These are phyloP conservation scores for Kryptolebias marmoratus DNA, from an alignment of 2,113 vertebrate genomes.

Conservation along the genomic window DNA sequence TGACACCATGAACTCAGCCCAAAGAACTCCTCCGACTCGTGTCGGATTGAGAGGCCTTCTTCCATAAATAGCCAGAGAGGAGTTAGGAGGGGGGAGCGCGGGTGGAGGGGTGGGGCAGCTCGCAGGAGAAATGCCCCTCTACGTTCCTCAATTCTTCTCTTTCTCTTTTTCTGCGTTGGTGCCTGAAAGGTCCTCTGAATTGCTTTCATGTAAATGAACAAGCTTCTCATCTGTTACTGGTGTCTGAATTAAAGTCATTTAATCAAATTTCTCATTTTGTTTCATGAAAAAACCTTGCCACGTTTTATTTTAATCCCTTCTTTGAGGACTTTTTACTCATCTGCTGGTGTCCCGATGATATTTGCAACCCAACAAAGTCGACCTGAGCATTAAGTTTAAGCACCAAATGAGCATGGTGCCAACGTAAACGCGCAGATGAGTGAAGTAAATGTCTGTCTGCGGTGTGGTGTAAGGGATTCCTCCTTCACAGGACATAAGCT, in stretches of 20 bases:
- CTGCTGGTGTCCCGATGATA: no score
- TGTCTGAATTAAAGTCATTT: no score
- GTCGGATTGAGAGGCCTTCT: slow-evolving; percentile 64
- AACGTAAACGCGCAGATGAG: slow-evolving; percentile 28
- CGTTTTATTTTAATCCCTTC: not conserved
- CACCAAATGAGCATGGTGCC: slow-evolving; percentile 1
- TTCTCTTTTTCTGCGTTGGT: slow-evolving; percentile 29
- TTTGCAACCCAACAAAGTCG: not conserved
- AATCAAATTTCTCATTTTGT: no score
- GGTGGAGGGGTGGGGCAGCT: slow-evolving; percentile 5
- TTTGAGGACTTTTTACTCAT: not conserved
- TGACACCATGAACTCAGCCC: slow-evolving; percentile 61
- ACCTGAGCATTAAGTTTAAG: slow-evolving; percentile 14
- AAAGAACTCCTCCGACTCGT: slow-evolving; percentile 59
- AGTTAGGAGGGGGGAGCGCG: slow-evolving; percentile 38
- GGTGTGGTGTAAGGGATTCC: slow-evolving; percentile 61
- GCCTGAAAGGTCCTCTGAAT: not conserved
- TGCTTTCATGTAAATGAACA: not conserved
- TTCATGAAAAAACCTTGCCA: not conserved
- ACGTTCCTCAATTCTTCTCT: slow-evolving; percentile 43
- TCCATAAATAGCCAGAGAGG: slow-evolving; percentile 82
- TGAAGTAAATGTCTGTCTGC: slow-evolving; percentile 40
- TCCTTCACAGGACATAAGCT: slow-evolving; percentile 50
- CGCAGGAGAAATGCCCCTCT: slow-evolving; percentile 54
- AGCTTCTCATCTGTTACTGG: not conserved